A percentile compares a stretch with the other conserved stretches of the same genome.
Evolutionary conservation across 2,113 vertebrate species (phyloP).

Genomic region (Corythornis madagascariensis): DNA sequence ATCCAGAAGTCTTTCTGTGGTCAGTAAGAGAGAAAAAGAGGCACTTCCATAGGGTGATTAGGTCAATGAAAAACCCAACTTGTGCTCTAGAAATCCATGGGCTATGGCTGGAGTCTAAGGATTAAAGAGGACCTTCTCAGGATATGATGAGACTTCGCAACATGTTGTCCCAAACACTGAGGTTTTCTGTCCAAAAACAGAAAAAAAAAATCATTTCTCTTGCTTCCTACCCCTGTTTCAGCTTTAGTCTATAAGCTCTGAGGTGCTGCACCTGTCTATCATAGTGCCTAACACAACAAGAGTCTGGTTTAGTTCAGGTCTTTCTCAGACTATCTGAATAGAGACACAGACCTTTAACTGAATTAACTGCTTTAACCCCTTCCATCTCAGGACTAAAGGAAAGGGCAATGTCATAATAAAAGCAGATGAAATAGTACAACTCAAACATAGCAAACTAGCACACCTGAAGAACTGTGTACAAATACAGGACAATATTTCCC

Average conservation of each 20-base stretch:
- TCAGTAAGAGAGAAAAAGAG: background rate
- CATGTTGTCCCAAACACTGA: background rate
- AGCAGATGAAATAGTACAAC: background rate
- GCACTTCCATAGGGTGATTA: background rate
- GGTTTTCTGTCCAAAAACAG: background rate
- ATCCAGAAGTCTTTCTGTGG: background rate
- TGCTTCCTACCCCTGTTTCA: background rate
- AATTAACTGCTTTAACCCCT: background rate
- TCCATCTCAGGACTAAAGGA: background rate
- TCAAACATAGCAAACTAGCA: background rate
- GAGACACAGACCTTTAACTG: no score
- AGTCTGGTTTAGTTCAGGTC: background rate
- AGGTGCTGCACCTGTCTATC: background rate
- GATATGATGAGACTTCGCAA: background rate
- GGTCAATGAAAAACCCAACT: background rate
- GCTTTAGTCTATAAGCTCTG: background rate
- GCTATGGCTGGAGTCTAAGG: background rate
- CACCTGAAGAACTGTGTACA: background rate
- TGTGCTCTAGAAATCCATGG: background rate
- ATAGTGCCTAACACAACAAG: no score
- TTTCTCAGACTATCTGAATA: no score
- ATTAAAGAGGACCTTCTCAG: background rate
- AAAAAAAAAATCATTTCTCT: background rate
- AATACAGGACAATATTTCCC: background rate
- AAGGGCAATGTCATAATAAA: background rate